Evolutionary conservation across 2,797 vertebrate genomes (phyloP), one percentile per base, ranked within the genome.

Genomic region (Channallabes apus): DNA sequence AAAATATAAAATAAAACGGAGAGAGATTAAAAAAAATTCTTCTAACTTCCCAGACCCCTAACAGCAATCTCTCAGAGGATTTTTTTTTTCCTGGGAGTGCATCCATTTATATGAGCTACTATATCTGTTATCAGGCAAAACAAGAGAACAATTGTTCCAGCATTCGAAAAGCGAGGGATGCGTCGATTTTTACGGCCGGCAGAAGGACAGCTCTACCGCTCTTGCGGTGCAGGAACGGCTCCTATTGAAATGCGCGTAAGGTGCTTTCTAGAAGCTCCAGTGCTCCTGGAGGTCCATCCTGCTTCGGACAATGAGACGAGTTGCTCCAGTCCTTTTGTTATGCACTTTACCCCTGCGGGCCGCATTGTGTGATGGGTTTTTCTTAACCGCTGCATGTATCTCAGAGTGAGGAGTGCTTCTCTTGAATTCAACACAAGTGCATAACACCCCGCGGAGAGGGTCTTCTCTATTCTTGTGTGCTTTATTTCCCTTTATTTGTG

Each of bases 181-280:
- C 54, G 83, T 82, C 86, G 89, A 51, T 84, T 91, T 92, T 92
- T 94, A 94, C 93, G 93, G 92, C 91, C 91, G 91, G 89, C 85
- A 85, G 76, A 92, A 90, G 91, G 92, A 80, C 90, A 90, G 89
- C 88, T 88, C 85, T 89, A 87, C 89, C 88, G 82, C 91, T 89
- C 84, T 91, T 69, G 93, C 83, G 90, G 91, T 94, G 92, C 93
- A 89, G 91, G 90, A 93, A 92, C 89, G 86, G 84, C 73, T 83
- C 69, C 92, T 88, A 95, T 94, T 95, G 90, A 95, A 93, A 94
- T 95, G 93, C 91, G 92, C 91, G 89, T 67, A 93, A 94, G 91
- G 88, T 89, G 83, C 91, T 94, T 94, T 91, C 90, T 91, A 89
- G 89, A 93, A 93, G 89, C 90, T 92, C 87, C 86, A 76, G 88